Percentiles rank a stretch among this genome's conserved stretches.
These are phyloP conservation scores for Erannis defoliaria DNA, from an alignment of 2,888 invertebrate species.

Conservation along the genomic window DNA sequence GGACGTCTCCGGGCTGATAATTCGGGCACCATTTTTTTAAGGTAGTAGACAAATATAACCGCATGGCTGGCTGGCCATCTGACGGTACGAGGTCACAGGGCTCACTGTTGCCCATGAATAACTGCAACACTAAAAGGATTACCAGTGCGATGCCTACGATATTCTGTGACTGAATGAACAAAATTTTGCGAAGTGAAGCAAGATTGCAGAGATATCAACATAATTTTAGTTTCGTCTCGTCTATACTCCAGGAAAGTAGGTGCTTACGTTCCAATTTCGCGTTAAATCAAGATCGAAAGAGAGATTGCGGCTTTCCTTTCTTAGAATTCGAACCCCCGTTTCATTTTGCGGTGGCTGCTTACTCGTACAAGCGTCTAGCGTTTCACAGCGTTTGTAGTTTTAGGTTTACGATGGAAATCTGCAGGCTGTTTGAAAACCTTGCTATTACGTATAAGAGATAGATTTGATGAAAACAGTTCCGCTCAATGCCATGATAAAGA, in stretches of 20 bases:
- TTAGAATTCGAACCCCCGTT: slow-evolving; percentile 34
- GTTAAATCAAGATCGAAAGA: slow-evolving; percentile 27
- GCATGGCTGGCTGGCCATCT: too few relatives aligned
- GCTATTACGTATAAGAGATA: neutral
- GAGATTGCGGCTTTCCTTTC: slow-evolving; percentile 37
- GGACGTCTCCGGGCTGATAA: too few relatives aligned
- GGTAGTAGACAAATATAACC: too few relatives aligned
- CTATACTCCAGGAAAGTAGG: neutral
- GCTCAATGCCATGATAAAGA: neutral
- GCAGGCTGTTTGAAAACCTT: neutral
- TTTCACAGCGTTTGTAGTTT: slow-evolving; percentile 10
- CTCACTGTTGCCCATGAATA: too few relatives aligned
- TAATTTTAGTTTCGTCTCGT: slow-evolving; percentile 5
- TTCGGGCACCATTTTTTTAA: too few relatives aligned
- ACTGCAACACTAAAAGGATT: neutral
- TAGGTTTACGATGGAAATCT: slow-evolving; percentile 9
- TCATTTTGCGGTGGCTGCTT: slow-evolving; percentile 38
- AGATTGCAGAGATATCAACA: neutral
- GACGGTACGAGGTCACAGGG: too few relatives aligned
- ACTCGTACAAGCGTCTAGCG: slow-evolving; percentile 18
- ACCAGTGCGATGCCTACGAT: neutral
- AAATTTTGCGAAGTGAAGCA: neutral
- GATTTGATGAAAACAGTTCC: neutral
- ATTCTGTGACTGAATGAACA: neutral
- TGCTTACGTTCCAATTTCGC: slow-evolving; percentile 25